phyloP scores from a whole-genome alignment of 1,140 invertebrate species.

The Reticulitermes speratus region DNA sequence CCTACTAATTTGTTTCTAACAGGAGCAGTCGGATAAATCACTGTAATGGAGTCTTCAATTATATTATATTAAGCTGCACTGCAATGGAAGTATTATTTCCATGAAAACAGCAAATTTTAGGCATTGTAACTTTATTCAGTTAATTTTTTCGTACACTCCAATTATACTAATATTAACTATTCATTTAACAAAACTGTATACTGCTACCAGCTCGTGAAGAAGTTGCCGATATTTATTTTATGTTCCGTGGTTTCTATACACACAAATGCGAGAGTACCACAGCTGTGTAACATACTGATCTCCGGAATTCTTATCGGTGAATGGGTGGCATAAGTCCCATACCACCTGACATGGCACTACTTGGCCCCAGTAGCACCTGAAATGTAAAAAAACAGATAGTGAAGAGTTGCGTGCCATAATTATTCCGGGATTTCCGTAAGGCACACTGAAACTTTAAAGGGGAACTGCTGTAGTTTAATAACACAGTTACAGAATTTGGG shows the following conservation, averaged over 20 bases:
- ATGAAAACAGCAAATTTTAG: not conserved
- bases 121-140: not conserved
- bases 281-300: not conserved
- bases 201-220: not conserved
- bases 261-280: not conserved
- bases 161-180: not conserved
- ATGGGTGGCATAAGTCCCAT: slow-evolving; percentile 50
- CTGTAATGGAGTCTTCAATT: no score
- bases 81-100: not conserved
- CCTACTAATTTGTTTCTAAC: no score
- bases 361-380: slow-evolving; percentile 56
- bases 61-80: no score
- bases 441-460: not conserved
- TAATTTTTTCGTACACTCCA: not conserved
- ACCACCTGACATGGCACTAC: slow-evolving; percentile 49
- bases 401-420: no score
- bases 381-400: slow-evolving; percentile 39
- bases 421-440: not conserved
- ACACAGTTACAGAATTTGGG: no score
- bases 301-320: slow-evolving; percentile 50
- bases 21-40: no score
- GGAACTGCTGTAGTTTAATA: slow-evolving; percentile 34
- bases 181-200: not conserved
- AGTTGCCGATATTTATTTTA: not conserved
- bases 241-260: not conserved